These are phyloP conservation scores for Ardeotis arabs DNA, from an alignment of 2,113 vertebrate genomes.

Conservation along the genomic window DNA sequence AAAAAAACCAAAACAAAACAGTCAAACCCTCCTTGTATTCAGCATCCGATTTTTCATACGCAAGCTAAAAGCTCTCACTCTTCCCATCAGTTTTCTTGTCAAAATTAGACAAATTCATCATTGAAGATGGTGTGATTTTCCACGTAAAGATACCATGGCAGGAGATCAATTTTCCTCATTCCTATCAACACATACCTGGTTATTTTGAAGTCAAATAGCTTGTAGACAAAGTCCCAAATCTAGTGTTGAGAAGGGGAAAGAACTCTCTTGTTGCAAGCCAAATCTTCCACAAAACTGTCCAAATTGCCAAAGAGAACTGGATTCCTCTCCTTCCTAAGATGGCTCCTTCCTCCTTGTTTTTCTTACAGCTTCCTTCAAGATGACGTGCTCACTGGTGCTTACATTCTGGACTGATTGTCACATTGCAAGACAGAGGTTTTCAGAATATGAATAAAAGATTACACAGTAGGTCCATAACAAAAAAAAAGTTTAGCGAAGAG, in stretches of 20 bases:
- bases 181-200: background rate
- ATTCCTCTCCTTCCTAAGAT: background rate
- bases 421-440: accelerated
- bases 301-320: background rate
- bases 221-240: background rate
- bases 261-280: background rate
- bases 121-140: background rate
- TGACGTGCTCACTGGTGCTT: background rate
- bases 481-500: background rate
- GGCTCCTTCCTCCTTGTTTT: background rate
- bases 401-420: background rate
- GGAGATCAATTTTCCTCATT: background rate
- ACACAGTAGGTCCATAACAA: background rate
- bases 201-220: background rate
- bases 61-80: background rate
- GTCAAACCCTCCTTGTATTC: too few relatives aligned
- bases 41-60: background rate
- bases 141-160: background rate
- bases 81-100: background rate
- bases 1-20: background rate
- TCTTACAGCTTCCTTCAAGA: background rate
- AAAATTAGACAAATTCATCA: background rate
- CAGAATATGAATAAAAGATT: background rate
- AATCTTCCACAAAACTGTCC: background rate
- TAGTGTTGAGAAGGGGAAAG: background rate